Evolutionary conservation across 2,113 vertebrate genomes (phyloP).

Genomic region (Heliornis fulica): DNA sequence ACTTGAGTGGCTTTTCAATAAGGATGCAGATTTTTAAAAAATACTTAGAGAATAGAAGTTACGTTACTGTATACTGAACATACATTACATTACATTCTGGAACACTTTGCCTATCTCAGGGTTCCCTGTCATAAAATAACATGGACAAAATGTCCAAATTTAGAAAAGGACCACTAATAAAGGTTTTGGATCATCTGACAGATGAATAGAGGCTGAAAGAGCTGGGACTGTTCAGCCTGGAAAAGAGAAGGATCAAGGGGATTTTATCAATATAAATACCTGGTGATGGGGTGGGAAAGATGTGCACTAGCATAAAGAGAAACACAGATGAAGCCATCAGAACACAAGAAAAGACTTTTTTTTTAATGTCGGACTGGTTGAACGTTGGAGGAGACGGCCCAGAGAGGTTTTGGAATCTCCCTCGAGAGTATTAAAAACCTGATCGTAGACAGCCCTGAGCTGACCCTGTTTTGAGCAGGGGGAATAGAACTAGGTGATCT

Average conservation of each 20-base stretch:
- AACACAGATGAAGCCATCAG: fast-evolving
- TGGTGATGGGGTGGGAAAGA: too few relatives aligned
- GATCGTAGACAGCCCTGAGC: not conserved
- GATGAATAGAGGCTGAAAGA: not conserved
- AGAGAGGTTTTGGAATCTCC: not conserved
- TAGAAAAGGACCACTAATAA: not conserved
- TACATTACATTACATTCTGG: not conserved
- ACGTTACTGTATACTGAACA: not conserved
- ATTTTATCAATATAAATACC: not conserved
- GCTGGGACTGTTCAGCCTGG: not conserved
- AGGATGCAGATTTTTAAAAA: not conserved
- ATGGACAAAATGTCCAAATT: not conserved
- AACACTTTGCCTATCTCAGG: not conserved
- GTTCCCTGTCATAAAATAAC: not conserved
- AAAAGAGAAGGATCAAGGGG: not conserved
- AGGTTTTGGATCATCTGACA: not conserved
- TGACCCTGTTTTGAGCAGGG: not conserved
- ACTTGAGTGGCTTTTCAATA: not conserved
- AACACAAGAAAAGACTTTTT: not conserved
- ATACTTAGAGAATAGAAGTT: not conserved
- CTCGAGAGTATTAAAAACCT: not conserved
- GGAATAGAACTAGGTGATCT: not conserved
- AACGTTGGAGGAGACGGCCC: not conserved
- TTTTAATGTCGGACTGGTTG: not conserved
- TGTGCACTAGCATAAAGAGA: not conserved